Evolutionary conservation across 2,888 invertebrate genomes (phyloP), one percentile per base, ranked within the genome.

Genomic region (Sphaerophoria taeniata): DNA sequence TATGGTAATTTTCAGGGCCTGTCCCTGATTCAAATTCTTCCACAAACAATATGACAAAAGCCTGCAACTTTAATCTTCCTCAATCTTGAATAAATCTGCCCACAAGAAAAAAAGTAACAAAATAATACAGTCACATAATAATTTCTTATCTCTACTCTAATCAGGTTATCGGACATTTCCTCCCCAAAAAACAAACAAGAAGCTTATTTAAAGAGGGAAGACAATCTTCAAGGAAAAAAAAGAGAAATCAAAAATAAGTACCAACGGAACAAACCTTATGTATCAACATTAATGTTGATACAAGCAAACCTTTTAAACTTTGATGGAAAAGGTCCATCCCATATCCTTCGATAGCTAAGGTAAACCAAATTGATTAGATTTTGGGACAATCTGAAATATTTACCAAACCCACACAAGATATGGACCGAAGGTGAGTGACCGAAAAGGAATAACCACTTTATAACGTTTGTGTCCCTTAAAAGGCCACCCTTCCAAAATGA

Each of bases 351-450:
- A 33, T 56, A 16, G 14, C 6, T 24, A 56, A 61, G 61, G 39
- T 43, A 53, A 49, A 51, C 53, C 9, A 67, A 67, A 67, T 67
- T 67, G 67, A 67, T 67, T 67, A 67, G 67, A 67, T 67, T 67
- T 67, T 51, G 67, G 67, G 53, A 51, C 24, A 53, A 67, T 11
- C 11, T 51, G 39, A 39, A 14, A 58, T 9, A 39, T 39, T 39
- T 9, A 39, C 39, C 39, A 39, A 6, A 39, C 39, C 6, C 39
- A 39, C 43, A 43, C 43, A 43, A 43, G 39, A 24, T 24, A 24
- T 24, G 24, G 24, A 3, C 6, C 6, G 2, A 43, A 43, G 12
- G 9, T 11, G 6, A 56, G 14, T 31, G 24, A 43, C 39, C 39
- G 60, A 24, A 24, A 39, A 39, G 43, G 43, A 43, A 9, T 24